Percentiles rank a stretch among this genome's conserved stretches.
Conservation (phyloP, 1,140 invertebrate species). For the Caerostris extrusa region DNA sequence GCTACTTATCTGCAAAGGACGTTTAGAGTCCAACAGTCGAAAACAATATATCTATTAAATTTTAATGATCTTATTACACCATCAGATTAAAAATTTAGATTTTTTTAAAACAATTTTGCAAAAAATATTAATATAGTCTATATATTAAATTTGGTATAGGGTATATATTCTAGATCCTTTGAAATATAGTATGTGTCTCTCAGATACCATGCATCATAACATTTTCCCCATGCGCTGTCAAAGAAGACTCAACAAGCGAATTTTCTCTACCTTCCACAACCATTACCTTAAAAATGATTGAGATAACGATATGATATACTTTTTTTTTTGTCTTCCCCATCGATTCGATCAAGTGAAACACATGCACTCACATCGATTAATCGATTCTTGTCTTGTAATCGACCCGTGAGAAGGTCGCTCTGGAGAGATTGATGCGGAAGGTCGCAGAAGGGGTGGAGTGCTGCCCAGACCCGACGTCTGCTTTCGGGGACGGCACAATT, state of each 20-base stretch:
- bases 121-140: too few species aligned
- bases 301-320: background rate
- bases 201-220: too few species aligned
- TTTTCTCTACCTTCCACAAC: background rate
- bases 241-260: background rate
- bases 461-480: slow-evolving; percentile 49
- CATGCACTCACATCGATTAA: slow-evolving; percentile 63
- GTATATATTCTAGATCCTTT: too few species aligned
- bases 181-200: too few species aligned
- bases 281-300: slow-evolving; percentile 3
- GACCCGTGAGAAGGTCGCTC: slow-evolving; percentile 36
- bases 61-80: too few species aligned
- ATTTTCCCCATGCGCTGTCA: too few species aligned
- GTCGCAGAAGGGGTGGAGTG: background rate
- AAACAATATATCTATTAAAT: too few species aligned
- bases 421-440: slow-evolving; percentile 38
- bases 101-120: too few species aligned
- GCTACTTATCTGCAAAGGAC: too few species aligned
- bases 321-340: slow-evolving; percentile 43
- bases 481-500: slow-evolving; percentile 1
- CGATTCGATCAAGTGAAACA: slow-evolving; percentile 47
- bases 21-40: too few species aligned
- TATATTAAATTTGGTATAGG: too few species aligned
- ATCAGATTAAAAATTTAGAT: too few species aligned
- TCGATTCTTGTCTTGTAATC: slow-evolving; percentile 55